Evolutionary conservation across 2,797 vertebrate genomes (phyloP), one percentile per base, ranked within the genome.

Genomic region (Heterohyrax brucei): DNA sequence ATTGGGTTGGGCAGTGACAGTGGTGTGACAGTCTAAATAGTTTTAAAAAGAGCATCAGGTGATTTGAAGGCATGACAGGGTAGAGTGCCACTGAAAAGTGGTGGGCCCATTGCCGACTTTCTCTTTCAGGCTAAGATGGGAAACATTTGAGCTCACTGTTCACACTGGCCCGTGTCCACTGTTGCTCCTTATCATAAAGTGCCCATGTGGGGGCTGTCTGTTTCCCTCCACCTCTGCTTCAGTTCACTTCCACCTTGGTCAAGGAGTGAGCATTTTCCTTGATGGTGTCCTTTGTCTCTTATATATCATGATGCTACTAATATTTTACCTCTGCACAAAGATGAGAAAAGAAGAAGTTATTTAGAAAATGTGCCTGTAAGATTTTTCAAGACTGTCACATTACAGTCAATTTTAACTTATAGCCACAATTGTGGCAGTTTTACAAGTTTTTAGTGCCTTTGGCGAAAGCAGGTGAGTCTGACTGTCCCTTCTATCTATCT

Each of bases 401-500:
- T 64, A 50, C 7, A 87, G 53, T 6, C 10, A 87, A 44, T 28
- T 91, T 33, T 56, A 68, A 75, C 28, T 89, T 50, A 61, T 50
- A 61, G 12, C 72, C 21, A 90, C 56, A 18, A 87, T 88, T 87
- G 78, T 39, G 39, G 93, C 64, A 48, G 18, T 89, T 85, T 64
- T 76, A 88, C 3, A 88, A 53, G 10, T 33, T 80, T 95, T 53
- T 46, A 86, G 61, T 92, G n/a, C 87, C 90, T 68, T 75, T 87
- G 72, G 61, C n/a, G n/a, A 4, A 78, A 73, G 70, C 12, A 46
- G 28, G 80, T 62, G 44, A 48, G 21, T 89, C 16, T 91, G 59
- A 4, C 75, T 13, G 0, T 50, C 39, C 22, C 26, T 24, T 82
- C 10, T 68, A 28, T 66, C 30, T 83, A 68, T 80, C 18, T 77